These are phyloP conservation scores for Leucoma salicis DNA, from an alignment of 2,888 invertebrate genomes.

Conservation along the genomic window DNA sequence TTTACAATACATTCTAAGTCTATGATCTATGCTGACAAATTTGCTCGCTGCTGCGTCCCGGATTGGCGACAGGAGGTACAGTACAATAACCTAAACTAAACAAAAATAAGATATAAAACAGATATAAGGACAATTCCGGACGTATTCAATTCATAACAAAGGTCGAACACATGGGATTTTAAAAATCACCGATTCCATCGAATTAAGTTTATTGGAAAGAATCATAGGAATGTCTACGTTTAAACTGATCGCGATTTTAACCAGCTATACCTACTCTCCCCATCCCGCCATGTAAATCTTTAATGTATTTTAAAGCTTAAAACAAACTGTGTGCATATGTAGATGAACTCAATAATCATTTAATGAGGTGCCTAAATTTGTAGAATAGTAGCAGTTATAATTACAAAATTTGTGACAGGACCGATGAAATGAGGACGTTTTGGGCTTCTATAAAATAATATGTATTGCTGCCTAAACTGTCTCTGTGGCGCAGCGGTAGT, in stretches of 20 bases:
- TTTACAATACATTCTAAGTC: no score
- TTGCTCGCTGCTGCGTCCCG: slow-evolving; percentile 48
- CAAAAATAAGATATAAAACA: not conserved
- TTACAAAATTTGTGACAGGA: no score
- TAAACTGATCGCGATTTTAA: slow-evolving; percentile 18
- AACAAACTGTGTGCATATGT: slow-evolving; percentile 19
- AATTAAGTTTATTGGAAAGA: slow-evolving; percentile 35
- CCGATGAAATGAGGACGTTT: no score
- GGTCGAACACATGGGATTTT: slow-evolving; percentile 25
- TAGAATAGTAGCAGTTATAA: no score
- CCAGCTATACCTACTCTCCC: slow-evolving; percentile 29
- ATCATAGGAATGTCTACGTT: slow-evolving; percentile 20
- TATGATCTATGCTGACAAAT: no score
- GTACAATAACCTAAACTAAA: slow-evolving; percentile 1
- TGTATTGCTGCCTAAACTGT: no score
- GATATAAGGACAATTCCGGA: not conserved
- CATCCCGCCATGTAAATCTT: slow-evolving; percentile 33
- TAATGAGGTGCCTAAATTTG: no score
- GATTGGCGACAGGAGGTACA: slow-evolving; percentile 44
- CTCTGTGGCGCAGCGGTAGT: no score
- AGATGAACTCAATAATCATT: no score
- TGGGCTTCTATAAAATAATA: no score
- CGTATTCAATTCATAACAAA: not conserved
- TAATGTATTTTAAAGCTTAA: slow-evolving; percentile 37
- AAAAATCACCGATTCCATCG: slow-evolving; percentile 32